These are phyloP conservation scores for Papilio gigon DNA, from an alignment of 2,888 invertebrate genomes.

Conservation along the genomic window DNA sequence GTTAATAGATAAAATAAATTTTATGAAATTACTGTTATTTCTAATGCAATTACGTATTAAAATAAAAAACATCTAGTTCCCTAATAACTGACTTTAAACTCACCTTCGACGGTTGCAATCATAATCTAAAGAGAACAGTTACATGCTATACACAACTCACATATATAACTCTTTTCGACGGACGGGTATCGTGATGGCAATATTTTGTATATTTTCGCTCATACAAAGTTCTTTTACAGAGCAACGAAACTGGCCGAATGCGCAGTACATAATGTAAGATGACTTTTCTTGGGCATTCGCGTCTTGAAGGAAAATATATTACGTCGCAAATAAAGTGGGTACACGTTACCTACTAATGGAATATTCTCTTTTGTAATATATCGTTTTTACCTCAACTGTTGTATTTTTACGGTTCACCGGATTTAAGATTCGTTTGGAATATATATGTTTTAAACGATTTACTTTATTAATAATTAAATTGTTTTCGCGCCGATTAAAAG, in stretches of 20 bases:
- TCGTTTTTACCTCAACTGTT: slow-evolving; percentile 27
- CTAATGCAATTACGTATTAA: too few species aligned
- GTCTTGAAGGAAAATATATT: slow-evolving; percentile 37
- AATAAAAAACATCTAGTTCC: too few species aligned
- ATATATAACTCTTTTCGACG: too few species aligned
- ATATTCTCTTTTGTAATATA: slow-evolving; percentile 35
- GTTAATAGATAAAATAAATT: too few species aligned
- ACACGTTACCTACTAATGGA: slow-evolving; percentile 36
- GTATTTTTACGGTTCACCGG: slow-evolving; percentile 18
- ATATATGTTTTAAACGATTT: background rate
- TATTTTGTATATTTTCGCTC: slow-evolving; percentile 17
- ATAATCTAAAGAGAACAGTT: too few species aligned
- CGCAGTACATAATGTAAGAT: slow-evolving; percentile 30
- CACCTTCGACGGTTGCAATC: too few species aligned
- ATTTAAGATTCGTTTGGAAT: background rate
- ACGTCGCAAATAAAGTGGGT: slow-evolving; percentile 37
- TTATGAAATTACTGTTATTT: too few species aligned
- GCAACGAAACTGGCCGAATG: slow-evolving; percentile 26
- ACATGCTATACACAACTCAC: too few species aligned
- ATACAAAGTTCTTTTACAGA: slow-evolving; percentile 27
- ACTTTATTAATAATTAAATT: background rate
- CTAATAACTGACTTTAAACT: too few species aligned
- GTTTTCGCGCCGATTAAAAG: background rate
- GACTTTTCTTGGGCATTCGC: slow-evolving; percentile 38
- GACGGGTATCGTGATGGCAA: too few species aligned